phyloP scores from a whole-genome alignment of 2,113 vertebrate species.

The Oryzias celebensis region DNA sequence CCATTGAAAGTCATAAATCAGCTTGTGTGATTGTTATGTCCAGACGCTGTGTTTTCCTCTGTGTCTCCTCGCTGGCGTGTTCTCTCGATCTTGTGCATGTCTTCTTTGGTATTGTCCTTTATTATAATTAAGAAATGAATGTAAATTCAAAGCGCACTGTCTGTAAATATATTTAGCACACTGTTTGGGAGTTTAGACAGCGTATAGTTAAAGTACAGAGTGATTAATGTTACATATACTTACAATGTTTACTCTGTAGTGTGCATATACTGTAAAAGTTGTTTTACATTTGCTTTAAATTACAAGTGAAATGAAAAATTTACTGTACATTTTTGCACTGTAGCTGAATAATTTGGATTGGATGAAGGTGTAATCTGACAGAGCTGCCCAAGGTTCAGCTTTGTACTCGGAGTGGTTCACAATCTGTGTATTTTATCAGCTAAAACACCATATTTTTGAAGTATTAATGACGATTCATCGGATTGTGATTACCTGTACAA shows the following conservation, averaged over 20 bases:
- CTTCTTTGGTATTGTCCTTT: constrained; percentile 15
- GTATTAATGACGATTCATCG: background rate
- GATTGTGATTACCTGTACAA: too few relatives aligned
- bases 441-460: background rate
- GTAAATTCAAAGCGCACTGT: constrained; percentile 49
- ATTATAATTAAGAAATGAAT: constrained; percentile 41
- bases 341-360: constrained; percentile 34
- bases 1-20: constrained; percentile 26
- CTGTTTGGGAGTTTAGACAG: constrained; percentile 32
- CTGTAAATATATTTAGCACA: constrained; percentile 60
- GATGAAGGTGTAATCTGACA: constrained; percentile 34
- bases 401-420: too few relatives aligned
- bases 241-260: constrained; percentile 42
- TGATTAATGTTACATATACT: constrained; percentile 54
- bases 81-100: constrained; percentile 29
- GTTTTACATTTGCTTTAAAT: constrained; percentile 53
- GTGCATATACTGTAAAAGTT: constrained; percentile 60
- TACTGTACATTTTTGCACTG: constrained; percentile 48
- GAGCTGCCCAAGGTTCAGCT: constrained; percentile 26
- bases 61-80: constrained; percentile 2
- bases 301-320: constrained; percentile 49
- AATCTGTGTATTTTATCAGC: background rate
- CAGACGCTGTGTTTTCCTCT: background rate
- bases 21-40: constrained; percentile 5
- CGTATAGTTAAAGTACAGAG: constrained; percentile 39